Conservation (phyloP, 2,888 invertebrate species). For the Torymus aiolomorphi region DNA sequence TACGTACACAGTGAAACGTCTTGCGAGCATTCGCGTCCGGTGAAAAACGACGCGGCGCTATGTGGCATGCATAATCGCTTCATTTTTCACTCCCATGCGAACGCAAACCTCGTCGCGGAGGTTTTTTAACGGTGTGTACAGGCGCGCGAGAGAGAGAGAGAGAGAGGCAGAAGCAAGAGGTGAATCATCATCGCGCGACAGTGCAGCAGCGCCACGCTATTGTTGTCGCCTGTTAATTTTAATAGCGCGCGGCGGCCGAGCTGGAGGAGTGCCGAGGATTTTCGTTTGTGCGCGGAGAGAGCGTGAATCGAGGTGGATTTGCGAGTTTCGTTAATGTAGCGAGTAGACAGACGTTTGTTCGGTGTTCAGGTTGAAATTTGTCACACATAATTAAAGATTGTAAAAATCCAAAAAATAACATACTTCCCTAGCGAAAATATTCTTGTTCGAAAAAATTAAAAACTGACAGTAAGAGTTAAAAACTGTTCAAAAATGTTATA, state of each 20-base stretch:
- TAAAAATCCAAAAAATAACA: no score
- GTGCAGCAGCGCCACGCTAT: no score
- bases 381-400: no score
- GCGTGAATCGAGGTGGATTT: no score
- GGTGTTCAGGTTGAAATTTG: no score
- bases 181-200: constrained; percentile 13
- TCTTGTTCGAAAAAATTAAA: no score
- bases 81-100: constrained; percentile 26
- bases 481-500: no score
- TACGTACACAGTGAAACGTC: no score
- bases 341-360: no score
- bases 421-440: no score
- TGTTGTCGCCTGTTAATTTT: constrained; percentile 18
- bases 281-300: background rate
- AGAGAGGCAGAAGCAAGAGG: background rate
- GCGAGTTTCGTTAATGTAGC: no score
- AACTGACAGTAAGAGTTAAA: no score
- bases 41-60: constrained; percentile 5
- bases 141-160: background rate
- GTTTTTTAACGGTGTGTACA: background rate
- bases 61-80: constrained; percentile 37
- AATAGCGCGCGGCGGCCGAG: constrained; percentile 6
- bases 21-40: background rate
- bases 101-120: constrained; percentile 4
- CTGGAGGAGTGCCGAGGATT: constrained; percentile 1